A percentile compares a stretch with the other conserved stretches of the same genome.
Conservation (phyloP, 2,888 invertebrate species). For the Cerceris ruficornis region DNA sequence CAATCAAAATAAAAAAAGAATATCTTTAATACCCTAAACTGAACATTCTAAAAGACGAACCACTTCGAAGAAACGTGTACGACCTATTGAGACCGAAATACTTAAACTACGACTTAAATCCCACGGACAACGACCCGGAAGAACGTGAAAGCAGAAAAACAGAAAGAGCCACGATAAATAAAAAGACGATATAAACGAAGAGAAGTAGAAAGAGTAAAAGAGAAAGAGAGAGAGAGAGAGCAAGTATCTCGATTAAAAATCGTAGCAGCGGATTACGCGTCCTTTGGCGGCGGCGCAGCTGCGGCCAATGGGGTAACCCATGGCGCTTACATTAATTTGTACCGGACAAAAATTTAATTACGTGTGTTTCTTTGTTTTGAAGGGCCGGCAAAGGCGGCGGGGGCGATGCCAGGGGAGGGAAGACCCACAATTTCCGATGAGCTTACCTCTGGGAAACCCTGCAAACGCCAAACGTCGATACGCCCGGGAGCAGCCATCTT, state of each 20-base stretch:
- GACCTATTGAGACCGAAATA: too few relatives aligned
- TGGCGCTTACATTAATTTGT: slow-evolving; percentile 68
- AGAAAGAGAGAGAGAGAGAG: neutral
- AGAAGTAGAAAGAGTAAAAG: neutral
- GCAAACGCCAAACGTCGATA: slow-evolving; percentile 81
- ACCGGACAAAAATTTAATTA: slow-evolving; percentile 77
- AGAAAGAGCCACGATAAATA: too few relatives aligned
- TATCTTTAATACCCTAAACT: too few relatives aligned
- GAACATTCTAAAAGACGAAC: too few relatives aligned
- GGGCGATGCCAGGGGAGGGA: slow-evolving; percentile 79
- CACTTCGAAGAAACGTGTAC: too few relatives aligned
- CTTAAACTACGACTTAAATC: too few relatives aligned
- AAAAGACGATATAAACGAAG: neutral
- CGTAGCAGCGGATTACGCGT: slow-evolving; percentile 43
- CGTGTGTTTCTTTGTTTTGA: slow-evolving; percentile 79
- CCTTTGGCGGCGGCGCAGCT: slow-evolving; percentile 37
- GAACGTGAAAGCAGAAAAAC: too few relatives aligned
- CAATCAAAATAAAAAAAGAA: too few relatives aligned
- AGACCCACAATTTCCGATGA: slow-evolving; percentile 81
- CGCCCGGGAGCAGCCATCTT: slow-evolving; percentile 78
- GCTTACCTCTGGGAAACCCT: slow-evolving; percentile 81
- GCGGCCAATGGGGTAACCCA: slow-evolving; percentile 9
- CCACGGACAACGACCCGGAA: too few relatives aligned
- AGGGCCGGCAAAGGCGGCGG: slow-evolving; percentile 70
- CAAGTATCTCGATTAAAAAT: slow-evolving; percentile 37